phyloP scores from a whole-genome alignment of 2,888 invertebrate species.

The Cepaea hortensis region DNA sequence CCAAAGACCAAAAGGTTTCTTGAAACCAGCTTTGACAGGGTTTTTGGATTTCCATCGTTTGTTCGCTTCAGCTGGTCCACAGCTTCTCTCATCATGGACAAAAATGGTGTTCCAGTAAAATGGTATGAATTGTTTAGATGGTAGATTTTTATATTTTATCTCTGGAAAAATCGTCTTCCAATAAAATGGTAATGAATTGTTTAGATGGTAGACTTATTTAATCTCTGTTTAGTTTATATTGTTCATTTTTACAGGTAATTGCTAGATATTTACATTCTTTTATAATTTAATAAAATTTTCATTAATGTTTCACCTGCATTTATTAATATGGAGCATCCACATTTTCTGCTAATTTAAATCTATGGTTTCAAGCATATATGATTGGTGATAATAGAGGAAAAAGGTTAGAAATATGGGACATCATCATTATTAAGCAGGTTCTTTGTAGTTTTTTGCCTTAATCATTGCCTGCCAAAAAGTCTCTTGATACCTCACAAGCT shows the following conservation, averaged over 20 bases:
- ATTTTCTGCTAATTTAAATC: too few relatives aligned
- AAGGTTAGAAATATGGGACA: too few relatives aligned
- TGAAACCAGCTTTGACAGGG: slow-evolving; percentile 85
- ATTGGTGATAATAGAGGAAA: too few relatives aligned
- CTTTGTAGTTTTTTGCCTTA: too few relatives aligned
- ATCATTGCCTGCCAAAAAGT: too few relatives aligned
- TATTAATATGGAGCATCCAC: neutral
- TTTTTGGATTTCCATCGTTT: slow-evolving; percentile 95
- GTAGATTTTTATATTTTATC: neutral
- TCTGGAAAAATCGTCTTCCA: too few relatives aligned
- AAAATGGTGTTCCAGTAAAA: slow-evolving; percentile 79
- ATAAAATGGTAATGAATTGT: neutral
- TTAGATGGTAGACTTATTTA: neutral
- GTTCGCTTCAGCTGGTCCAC: slow-evolving; percentile 99
- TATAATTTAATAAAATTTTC: too few relatives aligned
- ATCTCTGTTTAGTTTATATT: neutral
- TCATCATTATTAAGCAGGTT: too few relatives aligned
- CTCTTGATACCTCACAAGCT: too few relatives aligned
- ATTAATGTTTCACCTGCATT: neutral
- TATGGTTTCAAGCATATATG: too few relatives aligned
- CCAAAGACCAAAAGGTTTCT: slow-evolving; percentile 95
- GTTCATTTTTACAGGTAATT: too few relatives aligned
- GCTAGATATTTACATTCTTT: too few relatives aligned
- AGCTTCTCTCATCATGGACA: slow-evolving; percentile 86
- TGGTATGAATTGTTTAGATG: slow-evolving; percentile 70